These are phyloP conservation scores for Hyposoter didymator DNA, from an alignment of 2,888 invertebrate species.

Conservation along the genomic window DNA sequence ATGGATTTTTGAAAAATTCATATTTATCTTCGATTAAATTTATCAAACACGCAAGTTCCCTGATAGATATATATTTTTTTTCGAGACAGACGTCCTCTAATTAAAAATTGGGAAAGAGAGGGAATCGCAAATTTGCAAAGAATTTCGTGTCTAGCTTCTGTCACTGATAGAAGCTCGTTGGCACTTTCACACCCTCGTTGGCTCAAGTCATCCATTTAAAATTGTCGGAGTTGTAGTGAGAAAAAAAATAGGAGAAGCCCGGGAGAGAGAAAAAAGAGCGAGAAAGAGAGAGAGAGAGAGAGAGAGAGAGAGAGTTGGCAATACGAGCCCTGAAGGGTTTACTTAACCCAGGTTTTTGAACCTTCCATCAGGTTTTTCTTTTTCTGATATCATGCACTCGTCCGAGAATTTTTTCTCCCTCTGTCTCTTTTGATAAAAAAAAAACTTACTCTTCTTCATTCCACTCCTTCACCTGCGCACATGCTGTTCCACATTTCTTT, in stretches of 20 bases:
- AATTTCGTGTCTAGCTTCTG: neutral
- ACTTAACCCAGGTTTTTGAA: conserved; percentile 71
- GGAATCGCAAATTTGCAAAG: neutral
- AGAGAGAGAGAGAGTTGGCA: conserved; percentile 17
- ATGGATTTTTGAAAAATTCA: neutral
- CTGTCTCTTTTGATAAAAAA: conserved; percentile 36
- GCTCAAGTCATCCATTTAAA: conserved; percentile 12
- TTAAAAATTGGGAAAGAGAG: neutral
- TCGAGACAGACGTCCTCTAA: neutral
- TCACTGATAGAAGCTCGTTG: neutral
- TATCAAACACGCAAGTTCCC: neutral
- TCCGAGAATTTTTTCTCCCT: conserved; percentile 59
- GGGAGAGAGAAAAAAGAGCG: neutral
- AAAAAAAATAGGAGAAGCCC: neutral
- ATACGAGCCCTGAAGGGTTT: conserved; percentile 69
- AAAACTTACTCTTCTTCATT: conserved; percentile 30
- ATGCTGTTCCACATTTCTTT: conserved; percentile 30
- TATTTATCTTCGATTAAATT: neutral
- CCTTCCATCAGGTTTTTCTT: conserved; percentile 32
- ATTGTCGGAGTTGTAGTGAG: conserved; percentile 23
- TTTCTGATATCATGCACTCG: conserved; percentile 61
- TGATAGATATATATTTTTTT: neutral
- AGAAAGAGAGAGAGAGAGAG: conserved; percentile 19
- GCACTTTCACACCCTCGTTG: neutral
- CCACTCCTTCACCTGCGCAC: conserved; percentile 17